Evolutionary conservation across 2,888 invertebrate genomes (phyloP), one percentile per base, ranked within the genome.

Genomic region (Metellina segmentata): DNA sequence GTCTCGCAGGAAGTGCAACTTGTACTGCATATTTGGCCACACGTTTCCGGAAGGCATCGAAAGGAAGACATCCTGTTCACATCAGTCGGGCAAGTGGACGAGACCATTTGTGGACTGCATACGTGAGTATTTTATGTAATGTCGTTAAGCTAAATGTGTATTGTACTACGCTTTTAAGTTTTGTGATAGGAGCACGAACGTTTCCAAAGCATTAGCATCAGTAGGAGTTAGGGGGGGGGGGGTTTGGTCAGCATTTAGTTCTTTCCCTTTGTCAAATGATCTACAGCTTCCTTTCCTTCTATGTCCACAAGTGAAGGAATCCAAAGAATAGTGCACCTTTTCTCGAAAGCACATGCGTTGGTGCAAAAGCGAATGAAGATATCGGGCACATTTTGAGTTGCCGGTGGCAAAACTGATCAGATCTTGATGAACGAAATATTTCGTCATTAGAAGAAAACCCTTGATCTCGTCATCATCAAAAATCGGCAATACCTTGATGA

Each of bases 21-120:
- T 74, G 69, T 90, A 90, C 20, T 90, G 89, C 52, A 72, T 83
- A 7, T 70, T n/a, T 11, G 89, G 89, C 6, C 49, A 83, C 61
- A 90, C 83, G 4, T 90, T 79, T 72, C 78, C 78, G 7, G 89
- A 90, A 53, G 89, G 89, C n/a, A 90, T 90, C 1, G 52, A 19
- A 16, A 71, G 85, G 53, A 16, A 52, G 7, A 79, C 77, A 0
- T 4, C 7, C 16, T 90, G 89, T 48, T 11, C 20, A 0, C 49
- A 53, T 16, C 16, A 34, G 0, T n/a, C 48, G 4, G 85, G 85
- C 4, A 78, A 51, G 48, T 90, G 89, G 89, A 34, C 71, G 16
- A 78, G 49, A 7, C 52, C 48, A 72, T 90, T 90, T 20, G 71
- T 52, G 4, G 83, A 90, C 48, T 90, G 89, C 48, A 11, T 49